Evolutionary conservation across 2,797 vertebrate genomes (phyloP), one percentile per base, ranked within the genome.

Genomic region (Ataeniobius toweri): DNA sequence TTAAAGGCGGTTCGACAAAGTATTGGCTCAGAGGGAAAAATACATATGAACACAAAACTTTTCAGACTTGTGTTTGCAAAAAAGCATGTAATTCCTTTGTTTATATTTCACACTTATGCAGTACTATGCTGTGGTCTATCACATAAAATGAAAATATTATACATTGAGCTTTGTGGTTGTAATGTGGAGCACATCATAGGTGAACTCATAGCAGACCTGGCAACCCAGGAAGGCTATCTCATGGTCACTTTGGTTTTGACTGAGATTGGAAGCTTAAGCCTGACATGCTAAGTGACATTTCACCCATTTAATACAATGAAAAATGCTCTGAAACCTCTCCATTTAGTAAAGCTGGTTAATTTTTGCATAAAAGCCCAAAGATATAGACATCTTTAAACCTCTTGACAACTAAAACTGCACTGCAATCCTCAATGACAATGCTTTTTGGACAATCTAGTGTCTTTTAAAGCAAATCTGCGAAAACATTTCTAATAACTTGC

Each of bases 401-500:
- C 53, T 73, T 36, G 36, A 28, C 26, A 13, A 41, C 51, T 51
- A 22, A 77, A 50, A 55, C 5, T 10, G n/a, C 8, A 5, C 67
- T 67, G 73, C 13, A 22, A 20, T 67, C 61, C 55, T 50, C 67
- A 12, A 50, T 18, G 48, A 53, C 41, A 18, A 65, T 44, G 31
- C 9, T 70, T 68, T 59, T 61, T 22, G 6, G 44, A 12, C 3
- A n/a, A 41, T 20, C 50, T 2, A 56, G 41, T 12, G 31, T 46
- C 59, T 53, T 78, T 77, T 53, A 75, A 56, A 28, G 56, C 41
- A 50, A 71, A 28, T 14, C 5, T 41, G 24, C 48, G 22, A 78
- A 78, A 75, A 36, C 41, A 28, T 73, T 68, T 71, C 50, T 8
- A 16, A 65, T 46, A 75, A 71, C 70, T 16, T 69, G 58, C 36